A percentile compares a stretch with the other conserved stretches of the same genome.
Evolutionary conservation across 2,888 invertebrate genomes (phyloP).

Genomic region (Thereva nobilitata): DNA sequence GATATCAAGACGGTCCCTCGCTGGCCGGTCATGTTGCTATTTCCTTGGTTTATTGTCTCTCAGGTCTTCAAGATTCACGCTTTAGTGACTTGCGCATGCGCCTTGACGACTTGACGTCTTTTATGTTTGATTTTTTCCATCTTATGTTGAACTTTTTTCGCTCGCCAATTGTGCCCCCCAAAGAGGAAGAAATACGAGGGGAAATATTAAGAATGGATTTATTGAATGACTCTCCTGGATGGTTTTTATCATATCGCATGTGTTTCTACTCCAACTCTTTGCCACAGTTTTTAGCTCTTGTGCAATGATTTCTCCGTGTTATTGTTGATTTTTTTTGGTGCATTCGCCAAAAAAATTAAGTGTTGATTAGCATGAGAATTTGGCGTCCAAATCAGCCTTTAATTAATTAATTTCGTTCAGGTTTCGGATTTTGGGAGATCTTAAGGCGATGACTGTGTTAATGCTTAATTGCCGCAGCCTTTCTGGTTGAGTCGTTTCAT

Average conservation of each 20-base stretch:
- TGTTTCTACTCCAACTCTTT: conserved; percentile 8
- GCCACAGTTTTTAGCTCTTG: conserved; percentile 20
- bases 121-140: conserved; percentile 31
- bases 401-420: conserved; percentile 22
- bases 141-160: conserved; percentile 21
- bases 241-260: conserved; percentile 7
- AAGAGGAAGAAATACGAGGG: conserved; percentile 24
- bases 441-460: no score
- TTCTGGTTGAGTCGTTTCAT: no score
- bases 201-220: conserved; percentile 31
- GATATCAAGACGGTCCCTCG: conserved; percentile 29
- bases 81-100: conserved; percentile 36
- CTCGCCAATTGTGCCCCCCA: conserved; percentile 15
- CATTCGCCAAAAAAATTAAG: not conserved
- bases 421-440: no score
- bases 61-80: conserved; percentile 35
- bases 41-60: conserved; percentile 32
- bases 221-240: conserved; percentile 10
- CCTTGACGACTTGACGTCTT: conserved; percentile 37
- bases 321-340: not conserved
- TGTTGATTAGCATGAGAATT: conserved; percentile 22
- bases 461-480: no score
- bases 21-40: conserved; percentile 29
- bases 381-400: conserved; percentile 14
- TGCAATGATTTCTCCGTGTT: conserved; percentile 1